Base-by-base conservation (phyloP, 2,797 vertebrate genomes). In the Sparus aurata region DNA sequence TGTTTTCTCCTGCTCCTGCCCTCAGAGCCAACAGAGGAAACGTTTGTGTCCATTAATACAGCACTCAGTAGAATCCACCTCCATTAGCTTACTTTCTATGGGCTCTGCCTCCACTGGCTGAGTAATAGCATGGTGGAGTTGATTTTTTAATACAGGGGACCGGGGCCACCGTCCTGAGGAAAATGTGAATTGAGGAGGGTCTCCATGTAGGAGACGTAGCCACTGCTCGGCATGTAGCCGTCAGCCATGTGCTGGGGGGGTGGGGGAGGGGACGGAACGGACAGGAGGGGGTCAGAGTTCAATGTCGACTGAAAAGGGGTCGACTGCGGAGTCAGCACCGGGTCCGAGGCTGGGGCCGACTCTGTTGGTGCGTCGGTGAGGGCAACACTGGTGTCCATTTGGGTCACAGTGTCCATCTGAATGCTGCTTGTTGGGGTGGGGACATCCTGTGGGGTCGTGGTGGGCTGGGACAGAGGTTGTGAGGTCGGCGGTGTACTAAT, bases 121-220 rank as follows among this genome's bases (percentile, higher is more conserved):
- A 80, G 79, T 75, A 70, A 77, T 60, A 71, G 73, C 43, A 34
- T 30, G 54, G 60, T 9, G 78, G 72, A 47, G 85, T 38, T 1
- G 45, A 1, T 27, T 16, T 82, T 83, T 89, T 93, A 95, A 95
- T 93, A 95, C 94, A 94, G 67, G 47, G 81, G 61, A 46, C 90
- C 88, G 1, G 82, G 75, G 27, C 47, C 87, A 5, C 88, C 86
- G 47, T 87, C 96, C 91, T 78, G 96, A 83, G 93, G 96, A 91
- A 96, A 96, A 90, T 95, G 96, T 0, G 95, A 92, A 67, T 96
- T 95, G 85, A 97, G 92, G 53, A 98, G 95, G 58, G 93, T 96
- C 94, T 98, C 96, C 96, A 97, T 95, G 85, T 97, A 96, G 89
- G 97, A 95, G 50, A 97, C 81, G 61, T 95, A 97, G 82, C 96